Conservation (phyloP, 2,113 vertebrate species). For the Triplophysa siluroides region DNA sequence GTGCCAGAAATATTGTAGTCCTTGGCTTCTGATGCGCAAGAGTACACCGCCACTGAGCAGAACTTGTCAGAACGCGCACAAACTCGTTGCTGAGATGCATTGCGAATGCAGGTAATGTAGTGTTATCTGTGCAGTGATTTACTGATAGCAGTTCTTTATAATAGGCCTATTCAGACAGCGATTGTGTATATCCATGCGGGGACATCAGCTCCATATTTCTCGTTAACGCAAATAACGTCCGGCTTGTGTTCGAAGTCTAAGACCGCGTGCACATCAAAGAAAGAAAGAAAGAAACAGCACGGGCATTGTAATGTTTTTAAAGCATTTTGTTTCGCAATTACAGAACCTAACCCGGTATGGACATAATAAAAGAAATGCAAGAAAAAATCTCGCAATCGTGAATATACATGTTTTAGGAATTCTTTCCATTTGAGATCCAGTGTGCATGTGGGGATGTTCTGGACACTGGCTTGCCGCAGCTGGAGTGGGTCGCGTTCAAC, state of each 20-base stretch:
- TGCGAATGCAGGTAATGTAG: slow-evolving; percentile 52
- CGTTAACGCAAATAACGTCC: neutral
- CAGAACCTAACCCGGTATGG: neutral
- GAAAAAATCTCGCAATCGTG: neutral
- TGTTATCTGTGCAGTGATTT: slow-evolving; percentile 49
- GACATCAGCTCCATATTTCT: neutral
- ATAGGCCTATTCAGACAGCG: neutral
- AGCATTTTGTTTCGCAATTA: neutral
- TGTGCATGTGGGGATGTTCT: slow-evolving; percentile 9
- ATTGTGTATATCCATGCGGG: neutral
- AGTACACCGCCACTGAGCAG: slow-evolving; percentile 46
- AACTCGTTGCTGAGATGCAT: slow-evolving; percentile 49
- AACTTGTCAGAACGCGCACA: slow-evolving; percentile 4
- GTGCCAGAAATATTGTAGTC: slow-evolving; percentile 32
- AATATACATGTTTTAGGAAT: neutral
- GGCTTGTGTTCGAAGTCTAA: neutral
- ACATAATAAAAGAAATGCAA: neutral
- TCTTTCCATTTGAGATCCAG: slow-evolving; percentile 11
- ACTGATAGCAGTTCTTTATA: slow-evolving; percentile 15
- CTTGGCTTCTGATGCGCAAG: slow-evolving; percentile 33
- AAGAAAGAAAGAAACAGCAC: neutral
- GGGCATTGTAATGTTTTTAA: neutral
- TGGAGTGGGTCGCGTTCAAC: slow-evolving; percentile 23
- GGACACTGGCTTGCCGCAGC: slow-evolving; percentile 6
- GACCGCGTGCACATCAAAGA: neutral